Conservation (phyloP, 2,888 invertebrate genomes). For the Drosophila tanythrix region DNA sequence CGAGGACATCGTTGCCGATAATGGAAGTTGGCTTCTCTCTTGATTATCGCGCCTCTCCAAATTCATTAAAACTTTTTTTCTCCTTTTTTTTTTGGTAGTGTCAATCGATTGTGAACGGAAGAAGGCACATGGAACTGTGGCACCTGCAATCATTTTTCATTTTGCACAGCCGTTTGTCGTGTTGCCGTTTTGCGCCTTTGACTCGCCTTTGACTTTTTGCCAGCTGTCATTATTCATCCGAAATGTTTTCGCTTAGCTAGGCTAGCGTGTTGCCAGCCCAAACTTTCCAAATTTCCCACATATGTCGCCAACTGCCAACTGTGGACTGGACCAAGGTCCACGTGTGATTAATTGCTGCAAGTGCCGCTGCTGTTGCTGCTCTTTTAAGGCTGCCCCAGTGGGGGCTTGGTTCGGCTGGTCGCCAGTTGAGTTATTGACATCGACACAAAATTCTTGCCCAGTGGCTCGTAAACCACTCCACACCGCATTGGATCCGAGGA, state of each 20-base stretch:
- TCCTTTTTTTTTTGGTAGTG: constrained; percentile 30
- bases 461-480: constrained; percentile 58
- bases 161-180: constrained; percentile 60
- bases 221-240: constrained; percentile 79
- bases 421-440: constrained; percentile 64
- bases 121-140: constrained; percentile 27
- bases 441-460: constrained; percentile 63
- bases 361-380: constrained; percentile 35
- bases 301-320: constrained; percentile 64
- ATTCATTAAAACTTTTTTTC: constrained; percentile 74
- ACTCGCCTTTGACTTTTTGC: constrained; percentile 78
- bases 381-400: constrained; percentile 2
- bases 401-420: constrained; percentile 11
- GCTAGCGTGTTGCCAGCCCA: constrained; percentile 30
- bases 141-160: constrained; percentile 80
- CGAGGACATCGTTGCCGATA: constrained; percentile 38
- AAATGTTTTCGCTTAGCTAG: constrained; percentile 71
- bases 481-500: constrained; percentile 25
- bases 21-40: constrained; percentile 50
- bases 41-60: constrained; percentile 79
- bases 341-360: constrained; percentile 73
- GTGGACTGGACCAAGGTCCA: constrained; percentile 44
- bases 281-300: constrained; percentile 73
- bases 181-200: constrained; percentile 70
- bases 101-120: constrained; percentile 58